Percentiles rank a stretch among this genome's conserved stretches.
Conservation (phyloP, 1,140 invertebrate genomes). For the Sarcophaga peregrina region DNA sequence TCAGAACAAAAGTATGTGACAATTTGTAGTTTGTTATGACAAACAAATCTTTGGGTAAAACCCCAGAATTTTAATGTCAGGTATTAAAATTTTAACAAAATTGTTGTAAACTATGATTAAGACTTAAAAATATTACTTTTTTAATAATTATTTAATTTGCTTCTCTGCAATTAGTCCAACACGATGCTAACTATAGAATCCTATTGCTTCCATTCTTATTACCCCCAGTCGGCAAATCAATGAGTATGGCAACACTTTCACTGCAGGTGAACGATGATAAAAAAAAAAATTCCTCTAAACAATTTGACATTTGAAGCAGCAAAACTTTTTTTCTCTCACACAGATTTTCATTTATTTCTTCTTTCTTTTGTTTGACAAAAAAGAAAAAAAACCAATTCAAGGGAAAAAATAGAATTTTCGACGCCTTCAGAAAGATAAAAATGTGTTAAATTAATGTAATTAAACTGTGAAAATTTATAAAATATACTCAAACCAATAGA, state of each 20-base stretch:
- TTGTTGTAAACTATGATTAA: too few species aligned
- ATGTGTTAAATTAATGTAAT: constrained; percentile 16
- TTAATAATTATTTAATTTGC: too few species aligned
- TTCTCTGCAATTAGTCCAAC: too few species aligned
- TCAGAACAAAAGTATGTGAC: too few species aligned
- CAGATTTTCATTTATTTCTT: constrained; percentile 25
- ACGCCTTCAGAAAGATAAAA: constrained; percentile 11
- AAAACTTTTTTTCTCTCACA: constrained; percentile 1
- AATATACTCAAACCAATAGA: neutral
- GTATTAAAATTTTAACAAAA: too few species aligned
- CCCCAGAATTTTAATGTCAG: too few species aligned
- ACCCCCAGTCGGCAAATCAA: too few species aligned
- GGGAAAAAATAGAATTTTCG: constrained; percentile 23
- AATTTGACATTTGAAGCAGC: neutral
- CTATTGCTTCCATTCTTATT: too few species aligned
- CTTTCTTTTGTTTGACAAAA: constrained; percentile 20
- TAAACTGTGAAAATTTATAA: neutral
- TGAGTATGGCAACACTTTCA: neutral
- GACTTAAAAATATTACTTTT: too few species aligned
- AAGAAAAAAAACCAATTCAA: constrained; percentile 16
- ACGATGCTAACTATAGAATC: too few species aligned
- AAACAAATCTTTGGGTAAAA: too few species aligned
- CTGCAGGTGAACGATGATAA: neutral
- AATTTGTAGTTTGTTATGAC: too few species aligned
- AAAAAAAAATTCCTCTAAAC: constrained; percentile 15